Evolutionary conservation across 2,113 vertebrate genomes (phyloP).

Genomic region (Eidolon helvum): DNA sequence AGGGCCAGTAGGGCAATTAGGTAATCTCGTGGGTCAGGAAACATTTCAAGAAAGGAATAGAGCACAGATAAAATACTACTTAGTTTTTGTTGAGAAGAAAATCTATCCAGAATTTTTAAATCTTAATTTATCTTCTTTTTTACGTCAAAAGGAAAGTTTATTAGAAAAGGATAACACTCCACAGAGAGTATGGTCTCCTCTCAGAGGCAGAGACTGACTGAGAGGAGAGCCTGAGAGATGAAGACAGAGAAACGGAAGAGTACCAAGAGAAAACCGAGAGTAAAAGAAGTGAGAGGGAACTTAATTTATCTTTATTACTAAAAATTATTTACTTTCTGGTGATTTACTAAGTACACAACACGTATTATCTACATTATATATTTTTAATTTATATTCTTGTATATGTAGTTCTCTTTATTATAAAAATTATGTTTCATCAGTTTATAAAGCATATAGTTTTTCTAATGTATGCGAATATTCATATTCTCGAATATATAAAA

Average conservation of each 20-base stretch:
- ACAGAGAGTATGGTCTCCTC: no score
- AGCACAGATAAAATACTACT: background rate
- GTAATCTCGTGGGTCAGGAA: background rate
- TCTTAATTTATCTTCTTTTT: background rate
- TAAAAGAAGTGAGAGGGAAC: no score
- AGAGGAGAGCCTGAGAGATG: no score
- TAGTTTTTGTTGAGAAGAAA: slow-evolving; percentile 9
- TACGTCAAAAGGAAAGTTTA: no score
- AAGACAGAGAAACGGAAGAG: no score
- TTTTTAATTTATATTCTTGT: background rate
- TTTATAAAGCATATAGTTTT: background rate
- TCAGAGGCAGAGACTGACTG: no score
- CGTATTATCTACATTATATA: background rate
- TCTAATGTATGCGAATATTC: background rate
- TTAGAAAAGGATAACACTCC: no score
- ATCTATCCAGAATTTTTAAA: background rate
- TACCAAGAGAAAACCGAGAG: no score
- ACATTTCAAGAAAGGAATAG: background rate
- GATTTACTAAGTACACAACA: background rate
- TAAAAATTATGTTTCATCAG: background rate
- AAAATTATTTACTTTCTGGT: background rate
- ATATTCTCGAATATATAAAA: background rate
- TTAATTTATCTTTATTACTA: background rate
- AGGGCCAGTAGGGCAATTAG: background rate
- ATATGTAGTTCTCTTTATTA: background rate